These are phyloP conservation scores for Cryptomyrus ogoouensis DNA, from an alignment of 2,113 vertebrate species.

Conservation along the genomic window DNA sequence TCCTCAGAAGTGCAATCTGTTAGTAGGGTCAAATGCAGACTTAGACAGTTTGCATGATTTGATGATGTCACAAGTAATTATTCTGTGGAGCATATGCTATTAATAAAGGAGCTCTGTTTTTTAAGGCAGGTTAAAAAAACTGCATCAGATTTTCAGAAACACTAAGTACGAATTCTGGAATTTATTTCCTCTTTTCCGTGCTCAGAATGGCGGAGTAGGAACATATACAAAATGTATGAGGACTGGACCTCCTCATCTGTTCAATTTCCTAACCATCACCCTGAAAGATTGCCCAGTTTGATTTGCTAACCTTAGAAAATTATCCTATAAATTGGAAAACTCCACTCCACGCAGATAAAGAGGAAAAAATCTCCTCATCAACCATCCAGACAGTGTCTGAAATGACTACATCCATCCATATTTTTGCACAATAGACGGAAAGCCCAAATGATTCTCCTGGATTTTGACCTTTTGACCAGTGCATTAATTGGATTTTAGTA, in stretches of 20 bases:
- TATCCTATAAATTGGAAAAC: slow-evolving; percentile 57
- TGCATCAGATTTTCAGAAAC: slow-evolving; percentile 45
- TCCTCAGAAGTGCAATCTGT: not conserved
- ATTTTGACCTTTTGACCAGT: slow-evolving; percentile 59
- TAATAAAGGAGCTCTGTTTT: not conserved
- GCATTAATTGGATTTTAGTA: slow-evolving; percentile 59
- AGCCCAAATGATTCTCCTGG: slow-evolving; percentile 50
- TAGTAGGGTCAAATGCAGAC: not conserved
- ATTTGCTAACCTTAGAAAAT: slow-evolving; percentile 58
- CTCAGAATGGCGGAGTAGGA: slow-evolving; percentile 43
- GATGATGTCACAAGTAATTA: not conserved
- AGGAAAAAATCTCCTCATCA: slow-evolving; percentile 42
- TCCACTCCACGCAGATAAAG: slow-evolving; percentile 39
- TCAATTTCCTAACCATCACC: slow-evolving; percentile 67
- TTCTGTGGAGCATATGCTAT: not conserved
- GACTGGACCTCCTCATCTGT: slow-evolving; percentile 60
- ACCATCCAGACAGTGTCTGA: slow-evolving; percentile 38
- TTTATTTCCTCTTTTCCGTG: slow-evolving; percentile 34
- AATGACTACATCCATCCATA: slow-evolving; percentile 25
- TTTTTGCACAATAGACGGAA: slow-evolving; percentile 46
- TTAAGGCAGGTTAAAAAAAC: slow-evolving; percentile 38
- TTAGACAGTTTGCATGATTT: slow-evolving; percentile 3
- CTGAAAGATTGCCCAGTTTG: slow-evolving; percentile 60
- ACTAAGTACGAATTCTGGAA: slow-evolving; percentile 41
- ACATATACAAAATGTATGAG: slow-evolving; percentile 66